Conservation (phyloP, 2,113 vertebrate genomes). For the Crotalus tigris region DNA sequence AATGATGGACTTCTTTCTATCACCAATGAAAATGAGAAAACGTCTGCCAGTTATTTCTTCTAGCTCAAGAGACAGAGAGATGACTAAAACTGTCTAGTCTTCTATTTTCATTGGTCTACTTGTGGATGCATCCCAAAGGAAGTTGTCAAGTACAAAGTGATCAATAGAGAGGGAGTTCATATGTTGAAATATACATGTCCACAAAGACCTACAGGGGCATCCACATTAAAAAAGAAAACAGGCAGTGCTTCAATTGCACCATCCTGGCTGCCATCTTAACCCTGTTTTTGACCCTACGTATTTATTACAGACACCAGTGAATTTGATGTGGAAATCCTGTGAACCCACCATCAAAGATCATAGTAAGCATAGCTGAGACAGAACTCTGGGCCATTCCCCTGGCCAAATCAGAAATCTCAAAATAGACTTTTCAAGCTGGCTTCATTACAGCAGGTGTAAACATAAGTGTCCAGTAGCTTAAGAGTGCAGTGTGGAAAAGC, state of each 20-base stretch:
- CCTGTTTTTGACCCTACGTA: background rate
- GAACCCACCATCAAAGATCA: background rate
- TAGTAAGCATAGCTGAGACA: background rate
- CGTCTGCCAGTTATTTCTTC: background rate
- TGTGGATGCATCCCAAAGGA: background rate
- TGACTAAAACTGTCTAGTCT: background rate
- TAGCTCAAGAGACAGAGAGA: background rate
- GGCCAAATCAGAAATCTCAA: background rate
- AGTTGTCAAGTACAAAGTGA: background rate
- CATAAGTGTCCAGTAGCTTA: background rate
- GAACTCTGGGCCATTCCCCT: background rate
- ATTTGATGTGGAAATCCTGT: background rate
- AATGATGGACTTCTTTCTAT: background rate
- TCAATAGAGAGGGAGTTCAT: background rate
- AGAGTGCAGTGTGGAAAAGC: background rate
- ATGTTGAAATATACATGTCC: background rate
- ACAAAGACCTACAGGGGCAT: background rate
- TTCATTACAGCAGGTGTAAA: background rate
- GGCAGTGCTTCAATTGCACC: background rate
- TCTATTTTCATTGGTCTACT: background rate
- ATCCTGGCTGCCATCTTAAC: background rate
- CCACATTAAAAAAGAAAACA: background rate
- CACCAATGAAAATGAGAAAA: background rate
- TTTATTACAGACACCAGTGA: background rate
- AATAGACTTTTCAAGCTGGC: background rate